Base-by-base conservation (phyloP, 2,888 invertebrate genomes). In the Pterostichus madidus region DNA sequence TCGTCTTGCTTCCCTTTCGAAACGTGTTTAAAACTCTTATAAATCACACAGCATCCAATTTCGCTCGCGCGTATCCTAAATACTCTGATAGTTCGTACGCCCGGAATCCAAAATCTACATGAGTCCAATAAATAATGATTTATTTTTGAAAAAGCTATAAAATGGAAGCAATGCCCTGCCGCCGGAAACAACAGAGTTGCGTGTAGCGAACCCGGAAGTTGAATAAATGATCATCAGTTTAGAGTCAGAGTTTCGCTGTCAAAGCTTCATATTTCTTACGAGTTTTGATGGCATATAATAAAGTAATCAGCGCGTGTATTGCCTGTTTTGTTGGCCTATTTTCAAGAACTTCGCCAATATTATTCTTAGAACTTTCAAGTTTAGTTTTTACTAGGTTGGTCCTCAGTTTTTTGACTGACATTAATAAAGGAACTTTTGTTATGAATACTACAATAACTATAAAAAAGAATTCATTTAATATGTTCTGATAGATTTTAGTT, bases 121-220 rank as follows among this genome's bases (percentile, higher is more conserved):
- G n/a, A 49, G 5, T 13, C 49, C 35, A 64, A 64, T 64, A 64
- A 64, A 64, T 32, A 64, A 35, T 13, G 32, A 64, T 64, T 64
- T 64, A 13, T 49, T 35, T 61, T 64, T 31, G 35, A 64, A 64
- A 32, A 35, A 24, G 31, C 64, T 2, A 64, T 59, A 59, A 31
- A 59, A 31, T 24, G 59, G 59, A 59, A 59, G 31, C 59, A 31
- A 53, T 39, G n/a, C 11, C n/a, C 5, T 13, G 4, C 13, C 49
- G 49, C 49, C 11, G 49, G n/a, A 49, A 49, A 49, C 49, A 49
- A 49, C 49, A 15, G 17, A 44, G 24, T 17, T 17, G 46, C 24
- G 73, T 44, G 13, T 73, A 73, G 15, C 49, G 73, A 73, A 73
- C 73, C 73, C 73, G 73, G 73, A 73, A 73, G 73, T 73, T 73